phyloP scores from a whole-genome alignment of 37 sponge, comb jelly and placozoan species.

The Aphrocallistes beatrix region DNA sequence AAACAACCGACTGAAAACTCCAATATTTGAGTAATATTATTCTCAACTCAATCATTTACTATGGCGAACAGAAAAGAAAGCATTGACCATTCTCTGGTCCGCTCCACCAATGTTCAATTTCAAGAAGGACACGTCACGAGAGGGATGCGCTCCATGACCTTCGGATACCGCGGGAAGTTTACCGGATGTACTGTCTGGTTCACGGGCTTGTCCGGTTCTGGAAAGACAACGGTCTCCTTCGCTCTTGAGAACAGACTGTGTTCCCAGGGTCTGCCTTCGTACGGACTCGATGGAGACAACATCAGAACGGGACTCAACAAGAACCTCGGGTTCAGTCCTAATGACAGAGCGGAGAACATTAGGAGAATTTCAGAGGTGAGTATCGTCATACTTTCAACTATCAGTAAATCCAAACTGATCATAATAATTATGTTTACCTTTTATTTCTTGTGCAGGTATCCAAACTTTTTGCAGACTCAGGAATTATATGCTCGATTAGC shows the following conservation, averaged over 20 bases:
- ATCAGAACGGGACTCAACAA: constrained; percentile 86
- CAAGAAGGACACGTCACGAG: constrained; percentile 67
- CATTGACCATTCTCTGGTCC: constrained; percentile 20
- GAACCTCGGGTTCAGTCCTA: constrained; percentile 83
- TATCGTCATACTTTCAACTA: too few relatives aligned
- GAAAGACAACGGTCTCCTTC: constrained; percentile 77
- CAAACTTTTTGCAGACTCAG: constrained; percentile 94
- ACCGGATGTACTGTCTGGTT: constrained; percentile 96
- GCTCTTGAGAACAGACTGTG: constrained; percentile 86
- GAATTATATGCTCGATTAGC: constrained; percentile 73
- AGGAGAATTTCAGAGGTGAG: constrained; percentile 82
- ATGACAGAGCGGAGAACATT: constrained; percentile 92
- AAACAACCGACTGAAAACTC: too few relatives aligned
- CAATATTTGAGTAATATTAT: too few relatives aligned
- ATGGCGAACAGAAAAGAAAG: too few relatives aligned
- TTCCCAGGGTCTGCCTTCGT: constrained; percentile 62
- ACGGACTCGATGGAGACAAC: constrained; percentile 94
- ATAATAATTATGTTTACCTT: too few relatives aligned
- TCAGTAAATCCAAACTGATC: too few relatives aligned
- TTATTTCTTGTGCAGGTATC: constrained; percentile 30
- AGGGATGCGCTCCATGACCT: constrained; percentile 69
- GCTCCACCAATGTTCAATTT: constrained; percentile 70
- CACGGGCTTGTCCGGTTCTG: constrained; percentile 81
- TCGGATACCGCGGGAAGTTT: constrained; percentile 72
- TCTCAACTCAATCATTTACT: too few relatives aligned